These are phyloP conservation scores for Hirundo rustica DNA, from an alignment of 2,797 vertebrate species.

Conservation along the genomic window DNA sequence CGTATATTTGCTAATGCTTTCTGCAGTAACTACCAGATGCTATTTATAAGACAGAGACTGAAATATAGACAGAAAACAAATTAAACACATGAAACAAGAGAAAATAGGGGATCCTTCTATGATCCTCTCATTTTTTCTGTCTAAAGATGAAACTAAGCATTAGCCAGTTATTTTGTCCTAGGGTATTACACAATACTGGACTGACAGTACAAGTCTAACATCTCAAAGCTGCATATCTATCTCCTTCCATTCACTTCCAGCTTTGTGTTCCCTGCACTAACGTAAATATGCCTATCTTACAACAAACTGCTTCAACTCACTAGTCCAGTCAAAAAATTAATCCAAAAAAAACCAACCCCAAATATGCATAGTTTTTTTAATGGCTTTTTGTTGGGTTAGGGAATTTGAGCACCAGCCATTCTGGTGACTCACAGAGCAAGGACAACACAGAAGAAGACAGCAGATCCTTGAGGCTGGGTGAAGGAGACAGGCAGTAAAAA, in stretches of 20 bases:
- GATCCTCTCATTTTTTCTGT: neutral
- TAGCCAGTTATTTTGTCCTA: constrained; percentile 17
- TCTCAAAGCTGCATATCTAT: neutral
- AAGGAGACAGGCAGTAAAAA: neutral
- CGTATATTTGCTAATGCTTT: constrained; percentile 1
- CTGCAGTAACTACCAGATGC: neutral
- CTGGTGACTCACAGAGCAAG: neutral
- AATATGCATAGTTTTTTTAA: neutral
- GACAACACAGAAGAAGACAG: neutral
- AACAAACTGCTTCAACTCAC: neutral
- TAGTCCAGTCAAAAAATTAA: neutral
- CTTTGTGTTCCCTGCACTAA: neutral
- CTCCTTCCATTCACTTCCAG: neutral
- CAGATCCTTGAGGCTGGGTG: neutral
- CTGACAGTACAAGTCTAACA: neutral
- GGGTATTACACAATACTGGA: neutral
- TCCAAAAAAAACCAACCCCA: neutral
- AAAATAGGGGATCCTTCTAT: neutral
- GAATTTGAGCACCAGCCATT: neutral
- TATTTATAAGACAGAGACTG: neutral
- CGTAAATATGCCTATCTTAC: neutral
- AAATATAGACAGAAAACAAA: neutral
- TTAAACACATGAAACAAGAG: neutral
- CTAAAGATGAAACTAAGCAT: neutral
- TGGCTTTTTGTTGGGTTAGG: neutral